Conservation (phyloP, 2,113 vertebrate genomes). For the Thalassarche chlororhynchos region DNA sequence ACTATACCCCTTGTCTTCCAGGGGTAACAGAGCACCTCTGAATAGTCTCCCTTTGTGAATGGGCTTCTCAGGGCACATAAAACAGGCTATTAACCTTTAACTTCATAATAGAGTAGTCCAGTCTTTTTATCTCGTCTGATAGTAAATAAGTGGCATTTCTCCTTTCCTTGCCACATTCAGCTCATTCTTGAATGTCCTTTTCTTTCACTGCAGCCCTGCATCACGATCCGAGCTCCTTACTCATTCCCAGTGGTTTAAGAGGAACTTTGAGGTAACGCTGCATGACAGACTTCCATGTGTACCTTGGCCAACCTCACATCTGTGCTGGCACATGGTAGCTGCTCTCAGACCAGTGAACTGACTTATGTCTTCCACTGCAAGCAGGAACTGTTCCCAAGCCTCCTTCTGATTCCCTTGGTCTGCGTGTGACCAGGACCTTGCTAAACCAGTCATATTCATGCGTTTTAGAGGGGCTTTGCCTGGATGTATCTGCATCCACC, state of each 20-base stretch:
- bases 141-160: not conserved
- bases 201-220: not conserved
- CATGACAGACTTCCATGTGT: not conserved
- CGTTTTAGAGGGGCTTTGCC: not conserved
- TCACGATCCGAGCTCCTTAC: fast-evolving
- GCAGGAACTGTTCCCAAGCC: not conserved
- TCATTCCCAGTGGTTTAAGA: not conserved
- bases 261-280: not conserved
- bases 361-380: not conserved
- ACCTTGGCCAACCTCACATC: not conserved
- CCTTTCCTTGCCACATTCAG: not conserved
- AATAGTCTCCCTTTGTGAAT: not conserved
- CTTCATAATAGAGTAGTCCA: not conserved
- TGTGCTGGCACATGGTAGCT: not conserved
- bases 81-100: not conserved
- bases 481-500: not conserved
- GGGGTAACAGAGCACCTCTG: not conserved
- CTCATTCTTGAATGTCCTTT: not conserved
- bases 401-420: not conserved
- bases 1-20: not conserved
- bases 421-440: not conserved
- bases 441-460: not conserved
- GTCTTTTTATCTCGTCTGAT: not conserved
- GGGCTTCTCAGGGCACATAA: not conserved
- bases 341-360: not conserved